Conservation (phyloP, 2,888 invertebrate genomes). For the Drosophila siamana region DNA sequence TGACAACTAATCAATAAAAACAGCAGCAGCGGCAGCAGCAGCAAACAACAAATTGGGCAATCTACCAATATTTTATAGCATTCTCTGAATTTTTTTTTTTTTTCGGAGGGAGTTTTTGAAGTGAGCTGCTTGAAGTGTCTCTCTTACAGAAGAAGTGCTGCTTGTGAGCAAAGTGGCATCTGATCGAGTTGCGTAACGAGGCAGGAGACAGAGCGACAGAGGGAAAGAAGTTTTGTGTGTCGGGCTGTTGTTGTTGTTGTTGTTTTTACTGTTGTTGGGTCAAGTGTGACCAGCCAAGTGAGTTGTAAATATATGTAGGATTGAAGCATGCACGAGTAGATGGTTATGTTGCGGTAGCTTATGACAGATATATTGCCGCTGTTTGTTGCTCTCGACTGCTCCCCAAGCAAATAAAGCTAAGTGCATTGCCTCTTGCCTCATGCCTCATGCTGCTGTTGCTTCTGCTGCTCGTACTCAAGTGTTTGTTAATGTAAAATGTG, state of each 20-base stretch:
- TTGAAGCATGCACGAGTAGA: slow-evolving; percentile 11
- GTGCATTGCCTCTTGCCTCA: slow-evolving; percentile 60
- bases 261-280: no score
- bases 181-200: slow-evolving; percentile 63
- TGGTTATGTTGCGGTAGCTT: slow-evolving; percentile 37
- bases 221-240: slow-evolving; percentile 5
- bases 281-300: slow-evolving; percentile 58
- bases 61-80: slow-evolving; percentile 14
- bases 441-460: no score
- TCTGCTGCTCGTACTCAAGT: slow-evolving; percentile 46
- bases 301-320: slow-evolving; percentile 70
- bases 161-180: slow-evolving; percentile 53
- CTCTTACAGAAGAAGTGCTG: slow-evolving; percentile 42
- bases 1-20: slow-evolving; percentile 68
- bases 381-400: slow-evolving; percentile 40
- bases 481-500: slow-evolving; percentile 66
- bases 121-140: slow-evolving; percentile 41
- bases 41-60: slow-evolving; percentile 23
- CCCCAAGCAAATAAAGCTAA: slow-evolving; percentile 75
- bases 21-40: slow-evolving; percentile 17
- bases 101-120: slow-evolving; percentile 8
- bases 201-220: no score
- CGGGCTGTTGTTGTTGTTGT: slow-evolving; percentile 2
- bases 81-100: not conserved
- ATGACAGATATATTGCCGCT: slow-evolving; percentile 61